phyloP scores from a whole-genome alignment of 1,140 invertebrate genomes.

The Drosophila mayri region DNA sequence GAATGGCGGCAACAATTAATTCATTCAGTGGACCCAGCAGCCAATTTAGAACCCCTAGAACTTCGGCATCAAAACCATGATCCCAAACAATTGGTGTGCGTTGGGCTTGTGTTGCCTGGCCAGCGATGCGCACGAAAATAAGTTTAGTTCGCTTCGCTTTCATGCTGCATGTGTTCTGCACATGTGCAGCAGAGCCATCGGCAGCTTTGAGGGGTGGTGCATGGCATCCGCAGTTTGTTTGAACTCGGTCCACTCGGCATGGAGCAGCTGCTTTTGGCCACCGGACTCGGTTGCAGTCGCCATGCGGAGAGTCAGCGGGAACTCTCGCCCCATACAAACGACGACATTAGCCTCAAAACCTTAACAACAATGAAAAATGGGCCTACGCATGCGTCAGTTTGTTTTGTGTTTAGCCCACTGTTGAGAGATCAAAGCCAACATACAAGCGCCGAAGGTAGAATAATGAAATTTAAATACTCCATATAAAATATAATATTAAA shows the following conservation, averaged over 20 bases:
- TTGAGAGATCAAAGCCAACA: slow-evolving; percentile 7
- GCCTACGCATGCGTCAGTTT: slow-evolving; percentile 66
- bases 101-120: slow-evolving; percentile 41
- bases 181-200: slow-evolving; percentile 45
- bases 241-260: slow-evolving; percentile 3
- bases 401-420: slow-evolving; percentile 28
- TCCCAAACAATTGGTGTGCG: slow-evolving; percentile 61
- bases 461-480: slow-evolving; percentile 4
- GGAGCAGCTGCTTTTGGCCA: slow-evolving; percentile 17
- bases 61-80: slow-evolving; percentile 37
- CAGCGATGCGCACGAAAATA: slow-evolving; percentile 70
- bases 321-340: slow-evolving; percentile 58
- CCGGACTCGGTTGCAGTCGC: slow-evolving; percentile 3
- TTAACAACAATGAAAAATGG: slow-evolving; percentile 52
- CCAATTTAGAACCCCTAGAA: slow-evolving; percentile 5
- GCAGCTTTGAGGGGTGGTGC: slow-evolving; percentile 12
- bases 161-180: slow-evolving; percentile 58
- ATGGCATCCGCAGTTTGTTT: slow-evolving; percentile 34
- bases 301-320: neutral
- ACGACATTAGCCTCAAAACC: slow-evolving; percentile 74
- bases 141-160: slow-evolving; percentile 51
- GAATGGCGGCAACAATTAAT: slow-evolving; percentile 51
- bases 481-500: too few relatives aligned
- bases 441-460: neutral
- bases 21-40: slow-evolving; percentile 27